phyloP scores from a whole-genome alignment of 2,888 invertebrate species.

The Chymomyza caudatula region DNA sequence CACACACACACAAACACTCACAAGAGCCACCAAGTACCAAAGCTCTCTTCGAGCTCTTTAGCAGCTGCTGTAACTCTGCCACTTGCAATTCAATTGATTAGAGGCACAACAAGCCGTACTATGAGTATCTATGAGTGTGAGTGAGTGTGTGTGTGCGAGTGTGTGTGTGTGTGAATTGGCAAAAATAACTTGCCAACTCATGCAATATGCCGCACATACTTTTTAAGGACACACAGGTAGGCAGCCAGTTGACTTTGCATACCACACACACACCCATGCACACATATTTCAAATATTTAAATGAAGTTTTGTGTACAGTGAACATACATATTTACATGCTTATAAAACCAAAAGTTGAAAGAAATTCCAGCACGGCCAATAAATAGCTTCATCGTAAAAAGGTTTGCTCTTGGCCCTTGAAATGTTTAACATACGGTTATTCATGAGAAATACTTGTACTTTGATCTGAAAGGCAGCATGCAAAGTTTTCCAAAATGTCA shows the following conservation, averaged over 20 bases:
- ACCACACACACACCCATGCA: background rate
- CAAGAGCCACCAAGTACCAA: background rate
- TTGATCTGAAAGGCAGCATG: background rate
- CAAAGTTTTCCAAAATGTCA: background rate
- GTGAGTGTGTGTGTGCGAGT: background rate
- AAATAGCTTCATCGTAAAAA: constrained; percentile 27
- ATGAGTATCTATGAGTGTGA: background rate
- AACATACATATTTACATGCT: background rate
- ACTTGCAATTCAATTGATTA: constrained; percentile 32
- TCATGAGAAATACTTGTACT: background rate
- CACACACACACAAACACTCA: background rate
- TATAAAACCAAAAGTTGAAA: constrained; percentile 10
- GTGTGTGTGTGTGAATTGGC: background rate
- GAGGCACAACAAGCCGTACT: background rate
- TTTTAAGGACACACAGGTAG: background rate
- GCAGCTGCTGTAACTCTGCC: background rate
- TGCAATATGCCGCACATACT: background rate
- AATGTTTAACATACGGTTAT: background rate
- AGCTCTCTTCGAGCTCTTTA: background rate
- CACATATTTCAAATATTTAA: constrained; percentile 34
- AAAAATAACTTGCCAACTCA: background rate
- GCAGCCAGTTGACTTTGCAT: constrained; percentile 1
- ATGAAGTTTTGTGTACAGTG: constrained; percentile 20
- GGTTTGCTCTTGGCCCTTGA: constrained; percentile 20
- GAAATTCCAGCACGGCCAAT: constrained; percentile 25